Evolutionary conservation across 2,113 vertebrate genomes (phyloP).

Genomic region (Trichomycterus rosablanca): DNA sequence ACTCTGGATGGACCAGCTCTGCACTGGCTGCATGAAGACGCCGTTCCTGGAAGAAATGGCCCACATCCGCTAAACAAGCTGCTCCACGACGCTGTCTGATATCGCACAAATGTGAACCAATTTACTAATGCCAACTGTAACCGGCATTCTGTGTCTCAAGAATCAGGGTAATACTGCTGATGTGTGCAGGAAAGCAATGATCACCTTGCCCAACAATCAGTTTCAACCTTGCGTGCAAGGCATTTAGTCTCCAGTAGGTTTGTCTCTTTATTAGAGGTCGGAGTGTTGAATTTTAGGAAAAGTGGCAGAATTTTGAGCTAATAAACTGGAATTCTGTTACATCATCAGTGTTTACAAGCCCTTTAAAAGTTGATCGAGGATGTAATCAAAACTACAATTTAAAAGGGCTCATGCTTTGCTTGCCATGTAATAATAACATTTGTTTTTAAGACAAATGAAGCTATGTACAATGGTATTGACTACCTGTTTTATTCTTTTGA

Average conservation of each 20-base stretch:
- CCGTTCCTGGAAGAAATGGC: conserved; percentile 77
- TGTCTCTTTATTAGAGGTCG: no score
- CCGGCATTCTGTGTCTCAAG: neutral
- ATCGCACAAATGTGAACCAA: conserved; percentile 20
- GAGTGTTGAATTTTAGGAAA: neutral
- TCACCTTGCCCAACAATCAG: neutral
- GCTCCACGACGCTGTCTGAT: neutral
- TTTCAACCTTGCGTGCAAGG: neutral
- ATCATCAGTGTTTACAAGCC: conserved; percentile 20
- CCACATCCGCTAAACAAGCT: conserved; percentile 66
- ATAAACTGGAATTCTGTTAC: conserved; percentile 35
- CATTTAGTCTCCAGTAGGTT: neutral
- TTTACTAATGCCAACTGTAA: neutral
- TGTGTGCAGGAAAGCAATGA: neutral
- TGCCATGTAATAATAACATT: conserved; percentile 3
- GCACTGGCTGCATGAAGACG: conserved; percentile 78
- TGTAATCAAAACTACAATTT: neutral
- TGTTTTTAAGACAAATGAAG: neutral
- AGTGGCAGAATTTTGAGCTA: conserved; percentile 12
- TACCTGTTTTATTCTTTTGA: neutral
- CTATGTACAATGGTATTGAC: conserved; percentile 5
- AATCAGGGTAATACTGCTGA: conserved; percentile 4
- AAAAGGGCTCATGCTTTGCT: conserved; percentile 6
- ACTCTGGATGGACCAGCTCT: conserved; percentile 82
- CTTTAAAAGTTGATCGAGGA: neutral